Evolutionary conservation across 1,140 invertebrate genomes (phyloP).

Genomic region (Papilio machaon): DNA sequence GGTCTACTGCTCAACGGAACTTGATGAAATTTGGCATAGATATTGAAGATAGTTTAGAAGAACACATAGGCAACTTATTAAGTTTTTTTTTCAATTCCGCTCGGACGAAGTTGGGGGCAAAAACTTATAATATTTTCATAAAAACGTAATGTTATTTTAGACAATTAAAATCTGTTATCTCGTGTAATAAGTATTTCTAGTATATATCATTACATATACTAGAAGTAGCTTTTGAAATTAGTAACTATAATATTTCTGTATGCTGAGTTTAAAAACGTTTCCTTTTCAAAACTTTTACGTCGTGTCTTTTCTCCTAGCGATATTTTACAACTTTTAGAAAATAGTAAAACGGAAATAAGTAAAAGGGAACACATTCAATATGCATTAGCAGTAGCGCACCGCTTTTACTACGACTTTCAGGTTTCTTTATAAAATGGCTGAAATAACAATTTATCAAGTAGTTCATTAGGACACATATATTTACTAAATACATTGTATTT

Average conservation of each 20-base stretch:
- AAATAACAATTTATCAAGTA: conserved; percentile 9
- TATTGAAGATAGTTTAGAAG: too few species aligned
- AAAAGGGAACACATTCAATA: conserved; percentile 17
- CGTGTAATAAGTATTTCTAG: too few species aligned
- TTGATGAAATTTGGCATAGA: too few species aligned
- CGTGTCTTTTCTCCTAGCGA: not conserved
- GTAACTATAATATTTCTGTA: not conserved
- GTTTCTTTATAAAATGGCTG: conserved; percentile 2
- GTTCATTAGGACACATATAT: not conserved
- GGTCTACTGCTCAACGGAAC: too few species aligned
- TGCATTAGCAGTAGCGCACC: not conserved
- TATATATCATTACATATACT: too few species aligned
- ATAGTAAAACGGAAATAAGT: conserved; percentile 1
- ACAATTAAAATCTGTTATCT: too few species aligned
- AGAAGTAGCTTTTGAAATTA: too few species aligned
- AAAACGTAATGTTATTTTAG: too few species aligned
- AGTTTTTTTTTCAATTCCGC: too few species aligned
- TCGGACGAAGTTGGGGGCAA: too few species aligned
- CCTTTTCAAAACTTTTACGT: not conserved
- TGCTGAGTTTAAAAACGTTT: not conserved
- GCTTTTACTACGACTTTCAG: not conserved
- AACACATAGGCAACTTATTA: too few species aligned
- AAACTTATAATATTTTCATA: too few species aligned
- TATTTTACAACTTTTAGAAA: conserved; percentile 4
- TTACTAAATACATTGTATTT: not conserved